Conservation (phyloP, 2,113 vertebrate species). For the Neodon shergylaensis region DNA sequence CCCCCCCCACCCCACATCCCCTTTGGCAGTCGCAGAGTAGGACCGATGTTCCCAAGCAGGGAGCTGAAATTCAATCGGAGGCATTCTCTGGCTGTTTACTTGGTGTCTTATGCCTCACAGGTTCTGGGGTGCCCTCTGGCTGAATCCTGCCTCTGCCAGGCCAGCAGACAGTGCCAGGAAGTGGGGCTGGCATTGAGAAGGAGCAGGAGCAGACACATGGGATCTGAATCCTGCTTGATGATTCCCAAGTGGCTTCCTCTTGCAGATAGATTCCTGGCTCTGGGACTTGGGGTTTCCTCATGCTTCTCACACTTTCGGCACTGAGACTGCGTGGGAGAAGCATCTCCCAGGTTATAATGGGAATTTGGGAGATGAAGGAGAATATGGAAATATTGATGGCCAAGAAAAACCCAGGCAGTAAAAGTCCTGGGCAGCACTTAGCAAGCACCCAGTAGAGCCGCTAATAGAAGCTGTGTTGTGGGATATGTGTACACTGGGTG, state of each 20-base stretch:
- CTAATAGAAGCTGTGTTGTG: neutral
- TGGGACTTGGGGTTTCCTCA: constrained; percentile 58
- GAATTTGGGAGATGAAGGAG: neutral
- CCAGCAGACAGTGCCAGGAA: neutral
- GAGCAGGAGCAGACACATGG: neutral
- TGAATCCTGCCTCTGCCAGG: neutral
- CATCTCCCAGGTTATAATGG: neutral
- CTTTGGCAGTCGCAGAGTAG: neutral
- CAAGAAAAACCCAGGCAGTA: neutral
- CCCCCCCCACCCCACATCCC: neutral
- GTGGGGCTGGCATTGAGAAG: neutral
- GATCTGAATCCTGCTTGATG: neutral
- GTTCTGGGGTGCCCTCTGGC: constrained; percentile 68
- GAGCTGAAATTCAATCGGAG: constrained; percentile 73
- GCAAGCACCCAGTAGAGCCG: neutral
- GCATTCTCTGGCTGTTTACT: constrained; percentile 78
- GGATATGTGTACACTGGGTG: neutral
- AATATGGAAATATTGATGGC: neutral
- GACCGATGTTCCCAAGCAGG: constrained; percentile 56
- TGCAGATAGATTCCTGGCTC: constrained; percentile 67
- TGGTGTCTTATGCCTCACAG: constrained; percentile 72
- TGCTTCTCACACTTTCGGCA: neutral
- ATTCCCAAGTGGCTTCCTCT: neutral
- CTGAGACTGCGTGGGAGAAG: neutral
- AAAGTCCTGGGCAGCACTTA: neutral